Conservation (phyloP, 2,797 vertebrate species). For the Lutjanus argentimaculatus region DNA sequence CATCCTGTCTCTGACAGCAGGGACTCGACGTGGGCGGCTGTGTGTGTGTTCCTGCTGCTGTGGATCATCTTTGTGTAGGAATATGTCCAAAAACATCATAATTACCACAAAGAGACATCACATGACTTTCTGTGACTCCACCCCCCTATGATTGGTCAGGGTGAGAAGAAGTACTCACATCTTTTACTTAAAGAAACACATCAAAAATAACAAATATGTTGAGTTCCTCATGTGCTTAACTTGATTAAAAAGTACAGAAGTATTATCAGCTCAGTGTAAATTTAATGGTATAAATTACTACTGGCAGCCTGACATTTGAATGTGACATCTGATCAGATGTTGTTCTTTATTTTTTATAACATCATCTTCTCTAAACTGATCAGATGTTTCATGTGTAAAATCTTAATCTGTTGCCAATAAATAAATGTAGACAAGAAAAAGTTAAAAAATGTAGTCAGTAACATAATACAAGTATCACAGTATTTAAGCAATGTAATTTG, state of each 20-base stretch:
- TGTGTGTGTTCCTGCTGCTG: background rate
- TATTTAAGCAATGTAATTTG: too few relatives aligned
- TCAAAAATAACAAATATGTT: background rate
- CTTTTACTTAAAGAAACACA: background rate
- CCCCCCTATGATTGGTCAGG: conserved; percentile 1
- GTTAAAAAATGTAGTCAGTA: too few relatives aligned
- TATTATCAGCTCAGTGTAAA: background rate
- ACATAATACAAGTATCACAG: too few relatives aligned
- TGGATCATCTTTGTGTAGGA: background rate
- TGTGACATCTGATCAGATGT: background rate
- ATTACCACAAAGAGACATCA: background rate
- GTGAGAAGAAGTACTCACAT: background rate
- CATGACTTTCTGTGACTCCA: background rate
- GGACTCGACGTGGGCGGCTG: background rate
- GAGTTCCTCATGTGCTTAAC: too few relatives aligned
- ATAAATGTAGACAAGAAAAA: background rate
- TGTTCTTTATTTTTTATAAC: too few relatives aligned
- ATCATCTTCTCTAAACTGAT: too few relatives aligned
- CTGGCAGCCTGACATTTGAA: background rate
- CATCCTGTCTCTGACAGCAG: conserved; percentile 17
- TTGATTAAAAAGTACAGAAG: too few relatives aligned
- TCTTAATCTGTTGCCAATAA: background rate
- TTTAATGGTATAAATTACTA: too few relatives aligned
- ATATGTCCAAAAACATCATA: background rate
- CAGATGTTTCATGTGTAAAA: too few relatives aligned